phyloP scores from a whole-genome alignment of 2,888 invertebrate genomes.

The Eudemis profundana region DNA sequence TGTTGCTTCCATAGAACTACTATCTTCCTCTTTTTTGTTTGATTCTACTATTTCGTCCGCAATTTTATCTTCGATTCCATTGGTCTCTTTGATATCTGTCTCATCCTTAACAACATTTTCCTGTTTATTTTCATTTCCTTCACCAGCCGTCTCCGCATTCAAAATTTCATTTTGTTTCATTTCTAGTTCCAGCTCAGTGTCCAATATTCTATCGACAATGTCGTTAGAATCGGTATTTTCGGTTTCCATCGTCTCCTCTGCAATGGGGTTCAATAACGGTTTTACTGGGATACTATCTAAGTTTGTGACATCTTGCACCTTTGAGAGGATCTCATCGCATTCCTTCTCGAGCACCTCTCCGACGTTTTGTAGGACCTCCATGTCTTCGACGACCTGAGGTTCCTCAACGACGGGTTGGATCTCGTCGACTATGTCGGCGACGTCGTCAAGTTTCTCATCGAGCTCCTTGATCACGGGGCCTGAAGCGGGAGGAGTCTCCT shows the following conservation, averaged over 20 bases:
- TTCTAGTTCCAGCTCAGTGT: conserved; percentile 72
- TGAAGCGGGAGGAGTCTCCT: conserved; percentile 58
- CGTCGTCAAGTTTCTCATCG: conserved; percentile 64
- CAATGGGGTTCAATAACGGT: conserved; percentile 70
- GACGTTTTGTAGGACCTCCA: conserved; percentile 73
- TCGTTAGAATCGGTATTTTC: conserved; percentile 73
- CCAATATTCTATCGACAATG: conserved; percentile 75
- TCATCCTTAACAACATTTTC: conserved; percentile 37
- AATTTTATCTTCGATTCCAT: conserved; percentile 48
- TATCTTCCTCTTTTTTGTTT: conserved; percentile 46
- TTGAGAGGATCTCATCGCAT: conserved; percentile 79
- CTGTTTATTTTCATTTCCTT: conserved; percentile 46
- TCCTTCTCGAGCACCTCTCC: conserved; percentile 79
- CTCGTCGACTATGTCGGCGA: conserved; percentile 66
- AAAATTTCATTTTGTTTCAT: conserved; percentile 64
- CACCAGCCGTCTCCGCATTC: conserved; percentile 54
- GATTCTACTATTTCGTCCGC: conserved; percentile 45
- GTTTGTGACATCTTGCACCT: conserved; percentile 78
- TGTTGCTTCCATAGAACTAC: conserved; percentile 20
- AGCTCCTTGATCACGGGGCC: conserved; percentile 72
- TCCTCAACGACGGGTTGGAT: conserved; percentile 74
- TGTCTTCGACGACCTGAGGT: conserved; percentile 63
- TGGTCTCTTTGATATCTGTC: conserved; percentile 33
- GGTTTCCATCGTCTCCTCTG: conserved; percentile 73
- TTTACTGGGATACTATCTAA: conserved; percentile 73